Percentiles rank a stretch among this genome's conserved stretches.
Conservation (phyloP, 2,888 invertebrate species). For the Melieria crassipennis region DNA sequence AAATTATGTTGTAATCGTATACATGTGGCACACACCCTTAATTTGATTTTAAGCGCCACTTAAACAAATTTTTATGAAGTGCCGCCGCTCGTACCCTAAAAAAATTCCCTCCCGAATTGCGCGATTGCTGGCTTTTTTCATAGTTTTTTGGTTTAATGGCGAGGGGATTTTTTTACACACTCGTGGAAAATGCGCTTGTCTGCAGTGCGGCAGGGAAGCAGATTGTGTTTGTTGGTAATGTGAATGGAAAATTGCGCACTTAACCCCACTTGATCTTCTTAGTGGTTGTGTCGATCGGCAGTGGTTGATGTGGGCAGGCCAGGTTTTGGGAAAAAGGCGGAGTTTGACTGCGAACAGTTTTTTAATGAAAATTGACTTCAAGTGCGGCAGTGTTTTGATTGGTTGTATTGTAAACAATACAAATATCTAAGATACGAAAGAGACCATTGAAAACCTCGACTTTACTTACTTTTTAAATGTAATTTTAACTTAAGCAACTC, state of each 20-base stretch:
- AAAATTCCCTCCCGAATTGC: not conserved
- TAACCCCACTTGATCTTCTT: slow-evolving; percentile 39
- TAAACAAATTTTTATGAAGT: slow-evolving; percentile 42
- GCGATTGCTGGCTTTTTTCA: not conserved
- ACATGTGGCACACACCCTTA: slow-evolving; percentile 52
- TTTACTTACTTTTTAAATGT: too few relatives aligned
- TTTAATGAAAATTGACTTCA: not conserved
- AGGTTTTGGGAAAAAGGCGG: too few relatives aligned
- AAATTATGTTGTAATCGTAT: slow-evolving; percentile 55
- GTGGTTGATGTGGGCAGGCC: not conserved
- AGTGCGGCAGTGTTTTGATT: not conserved
- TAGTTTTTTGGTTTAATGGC: slow-evolving; percentile 1
- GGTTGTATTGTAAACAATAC: too few relatives aligned
- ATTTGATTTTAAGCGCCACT: slow-evolving; percentile 58
- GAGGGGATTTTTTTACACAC: slow-evolving; percentile 43
- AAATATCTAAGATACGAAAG: too few relatives aligned
- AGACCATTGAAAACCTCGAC: too few relatives aligned
- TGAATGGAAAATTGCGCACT: slow-evolving; percentile 30
- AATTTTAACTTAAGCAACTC: too few relatives aligned
- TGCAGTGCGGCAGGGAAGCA: slow-evolving; percentile 15
- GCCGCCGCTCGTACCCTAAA: slow-evolving; percentile 28
- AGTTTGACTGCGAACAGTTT: not conserved
- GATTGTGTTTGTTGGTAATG: slow-evolving; percentile 26
- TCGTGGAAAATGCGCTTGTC: slow-evolving; percentile 32
- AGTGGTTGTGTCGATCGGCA: not conserved